These are phyloP conservation scores for Ischnura elegans DNA, from an alignment of 2,888 invertebrate species.

Conservation along the genomic window DNA sequence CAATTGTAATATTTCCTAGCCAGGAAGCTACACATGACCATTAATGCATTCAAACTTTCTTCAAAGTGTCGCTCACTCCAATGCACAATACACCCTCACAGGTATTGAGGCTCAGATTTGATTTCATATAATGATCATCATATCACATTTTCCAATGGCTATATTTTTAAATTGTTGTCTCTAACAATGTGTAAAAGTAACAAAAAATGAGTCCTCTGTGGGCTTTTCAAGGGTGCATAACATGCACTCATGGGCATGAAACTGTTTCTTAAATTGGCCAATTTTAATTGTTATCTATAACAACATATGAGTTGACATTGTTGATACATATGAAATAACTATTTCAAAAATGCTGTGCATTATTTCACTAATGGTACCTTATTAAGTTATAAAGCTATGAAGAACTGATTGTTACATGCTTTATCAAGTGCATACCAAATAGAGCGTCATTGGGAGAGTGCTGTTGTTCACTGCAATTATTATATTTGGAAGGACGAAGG, in stretches of 20 bases:
- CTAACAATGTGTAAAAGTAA: neutral
- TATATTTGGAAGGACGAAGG: slow-evolving; percentile 36
- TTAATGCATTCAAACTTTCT: neutral
- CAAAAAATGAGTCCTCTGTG: neutral
- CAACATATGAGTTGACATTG: slow-evolving; percentile 1
- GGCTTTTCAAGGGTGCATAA: neutral
- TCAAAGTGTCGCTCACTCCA: slow-evolving; percentile 8
- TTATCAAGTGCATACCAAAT: slow-evolving; percentile 32
- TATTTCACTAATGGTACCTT: slow-evolving; percentile 30
- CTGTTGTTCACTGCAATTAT: slow-evolving; percentile 40
- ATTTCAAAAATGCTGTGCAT: slow-evolving; percentile 44
- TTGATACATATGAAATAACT: slow-evolving; percentile 15
- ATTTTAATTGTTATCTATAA: neutral
- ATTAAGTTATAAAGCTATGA: neutral
- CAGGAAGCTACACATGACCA: neutral
- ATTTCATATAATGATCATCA: neutral
- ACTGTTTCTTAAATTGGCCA: neutral
- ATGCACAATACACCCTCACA: slow-evolving; percentile 31
- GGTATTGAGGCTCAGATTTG: neutral
- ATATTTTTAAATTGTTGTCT: slow-evolving; percentile 27
- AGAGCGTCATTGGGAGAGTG: slow-evolving; percentile 55
- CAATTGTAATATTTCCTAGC: neutral
- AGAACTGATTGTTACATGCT: slow-evolving; percentile 42
- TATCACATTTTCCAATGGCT: slow-evolving; percentile 19
- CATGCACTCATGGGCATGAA: neutral